Conservation (phyloP, 2,113 vertebrate species). For the Erinaceus europaeus region DNA sequence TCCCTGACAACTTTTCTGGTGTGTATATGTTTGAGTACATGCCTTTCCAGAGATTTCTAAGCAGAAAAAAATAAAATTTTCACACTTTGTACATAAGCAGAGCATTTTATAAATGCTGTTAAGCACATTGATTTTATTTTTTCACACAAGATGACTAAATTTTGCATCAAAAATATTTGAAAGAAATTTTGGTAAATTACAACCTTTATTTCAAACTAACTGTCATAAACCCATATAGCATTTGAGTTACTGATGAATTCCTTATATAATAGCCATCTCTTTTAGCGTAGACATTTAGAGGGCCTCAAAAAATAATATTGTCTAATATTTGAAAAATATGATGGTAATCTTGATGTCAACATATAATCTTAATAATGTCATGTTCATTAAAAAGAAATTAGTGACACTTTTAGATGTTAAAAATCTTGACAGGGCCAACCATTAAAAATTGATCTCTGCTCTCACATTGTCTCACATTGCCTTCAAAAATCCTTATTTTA, state of each 20-base stretch:
- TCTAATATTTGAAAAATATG: not conserved
- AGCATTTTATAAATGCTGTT: not conserved
- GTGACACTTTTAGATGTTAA: conserved; percentile 4
- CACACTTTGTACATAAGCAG: not conserved
- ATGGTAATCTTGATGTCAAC: not conserved
- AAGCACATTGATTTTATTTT: not conserved
- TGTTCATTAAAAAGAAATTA: conserved; percentile 24
- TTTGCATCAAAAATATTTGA: not conserved
- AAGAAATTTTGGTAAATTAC: not conserved
- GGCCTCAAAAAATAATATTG: not conserved
- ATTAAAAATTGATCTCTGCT: conserved; percentile 32
- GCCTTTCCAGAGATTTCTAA: not conserved
- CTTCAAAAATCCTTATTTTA: not conserved
- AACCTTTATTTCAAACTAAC: not conserved
- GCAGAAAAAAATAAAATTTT: not conserved
- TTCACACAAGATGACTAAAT: not conserved
- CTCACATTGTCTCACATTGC: not conserved
- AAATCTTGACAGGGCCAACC: conserved; percentile 20
- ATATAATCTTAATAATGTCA: conserved; percentile 34
- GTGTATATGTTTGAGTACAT: not conserved
- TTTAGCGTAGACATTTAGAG: not conserved
- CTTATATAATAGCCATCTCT: not conserved
- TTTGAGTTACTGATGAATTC: not conserved
- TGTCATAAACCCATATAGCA: not conserved
- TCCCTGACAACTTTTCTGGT: not conserved